Percentiles rank a stretch among this genome's conserved stretches.
These are phyloP conservation scores for Odontothrips loti DNA, from an alignment of 2,888 invertebrate genomes.

Conservation along the genomic window DNA sequence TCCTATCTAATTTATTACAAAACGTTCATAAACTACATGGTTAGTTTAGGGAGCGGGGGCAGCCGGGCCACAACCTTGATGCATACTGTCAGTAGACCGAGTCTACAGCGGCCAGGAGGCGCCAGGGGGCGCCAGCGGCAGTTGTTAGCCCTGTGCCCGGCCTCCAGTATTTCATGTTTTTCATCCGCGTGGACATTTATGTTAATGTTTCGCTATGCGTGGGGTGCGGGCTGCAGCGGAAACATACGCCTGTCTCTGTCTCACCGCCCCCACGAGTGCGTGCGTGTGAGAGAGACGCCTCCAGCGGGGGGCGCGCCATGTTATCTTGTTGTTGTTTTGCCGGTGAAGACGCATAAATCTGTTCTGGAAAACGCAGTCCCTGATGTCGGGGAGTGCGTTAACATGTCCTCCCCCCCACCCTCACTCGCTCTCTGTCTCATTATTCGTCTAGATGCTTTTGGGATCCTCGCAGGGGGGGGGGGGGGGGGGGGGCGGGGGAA, in stretches of 20 bases:
- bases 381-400: neutral
- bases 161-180: conserved; percentile 10
- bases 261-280: too few species aligned
- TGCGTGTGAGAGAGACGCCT: neutral
- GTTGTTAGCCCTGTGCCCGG: neutral
- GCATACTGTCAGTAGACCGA: too few species aligned
- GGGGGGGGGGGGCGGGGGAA: too few species aligned
- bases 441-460: too few species aligned
- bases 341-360: neutral
- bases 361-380: neutral
- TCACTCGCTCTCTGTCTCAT: neutral
- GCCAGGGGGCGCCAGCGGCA: neutral
- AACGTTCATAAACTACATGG: too few species aligned
- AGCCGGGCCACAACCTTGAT: too few species aligned
- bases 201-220: conserved; percentile 8
- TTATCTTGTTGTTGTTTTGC: neutral
- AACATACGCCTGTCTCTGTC: neutral
- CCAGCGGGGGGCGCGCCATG: neutral
- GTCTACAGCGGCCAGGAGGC: neutral
- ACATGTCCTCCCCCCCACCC: neutral
- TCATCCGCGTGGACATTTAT: neutral
- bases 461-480: too few species aligned
- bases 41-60: too few species aligned
- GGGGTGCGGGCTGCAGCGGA: neutral
- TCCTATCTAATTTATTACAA: too few species aligned